Percentiles rank a stretch among this genome's conserved stretches.
Evolutionary conservation across 2,888 invertebrate genomes (phyloP).

Genomic region (Serrognathus titanus): DNA sequence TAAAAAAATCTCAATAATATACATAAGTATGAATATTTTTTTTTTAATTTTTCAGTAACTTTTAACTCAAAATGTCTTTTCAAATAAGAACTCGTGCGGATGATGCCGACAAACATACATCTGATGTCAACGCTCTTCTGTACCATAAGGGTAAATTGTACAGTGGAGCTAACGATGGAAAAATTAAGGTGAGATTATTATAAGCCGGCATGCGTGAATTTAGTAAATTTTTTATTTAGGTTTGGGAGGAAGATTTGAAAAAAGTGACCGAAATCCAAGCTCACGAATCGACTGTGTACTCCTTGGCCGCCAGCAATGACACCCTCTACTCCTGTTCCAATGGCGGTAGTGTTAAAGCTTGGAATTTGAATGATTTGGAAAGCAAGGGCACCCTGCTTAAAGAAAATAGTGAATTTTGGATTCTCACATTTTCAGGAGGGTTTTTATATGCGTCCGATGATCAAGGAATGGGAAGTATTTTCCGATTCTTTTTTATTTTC

Average conservation of each 20-base stretch:
- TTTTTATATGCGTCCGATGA: slow-evolving; percentile 9
- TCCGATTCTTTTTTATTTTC: not conserved
- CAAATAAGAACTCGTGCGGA: slow-evolving; percentile 40
- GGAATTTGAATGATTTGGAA: slow-evolving; percentile 51
- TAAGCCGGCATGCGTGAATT: not conserved
- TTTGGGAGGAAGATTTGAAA: slow-evolving; percentile 50
- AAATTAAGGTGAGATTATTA: slow-evolving; percentile 48
- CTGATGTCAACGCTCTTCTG: slow-evolving; percentile 47
- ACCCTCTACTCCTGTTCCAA: slow-evolving; percentile 61
- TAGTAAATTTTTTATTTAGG: slow-evolving; percentile 34
- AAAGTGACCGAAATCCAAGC: slow-evolving; percentile 51
- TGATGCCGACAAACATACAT: slow-evolving; percentile 47
- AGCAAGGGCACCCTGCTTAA: slow-evolving; percentile 37
- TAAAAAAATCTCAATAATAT: too few species aligned
- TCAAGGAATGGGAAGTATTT: slow-evolving; percentile 7
- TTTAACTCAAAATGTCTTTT: slow-evolving; percentile 35
- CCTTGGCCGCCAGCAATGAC: slow-evolving; percentile 55
- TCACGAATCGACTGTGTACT: slow-evolving; percentile 60
- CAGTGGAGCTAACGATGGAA: slow-evolving; percentile 53
- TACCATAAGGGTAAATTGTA: slow-evolving; percentile 49
- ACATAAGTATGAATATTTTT: too few species aligned
- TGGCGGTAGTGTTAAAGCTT: slow-evolving; percentile 60
- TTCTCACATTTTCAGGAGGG: slow-evolving; percentile 6
- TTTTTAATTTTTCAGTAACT: too few species aligned
- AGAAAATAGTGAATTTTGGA: slow-evolving; percentile 18